phyloP scores from a whole-genome alignment of 2,113 vertebrate species.

The Lamprotornis superbus region DNA sequence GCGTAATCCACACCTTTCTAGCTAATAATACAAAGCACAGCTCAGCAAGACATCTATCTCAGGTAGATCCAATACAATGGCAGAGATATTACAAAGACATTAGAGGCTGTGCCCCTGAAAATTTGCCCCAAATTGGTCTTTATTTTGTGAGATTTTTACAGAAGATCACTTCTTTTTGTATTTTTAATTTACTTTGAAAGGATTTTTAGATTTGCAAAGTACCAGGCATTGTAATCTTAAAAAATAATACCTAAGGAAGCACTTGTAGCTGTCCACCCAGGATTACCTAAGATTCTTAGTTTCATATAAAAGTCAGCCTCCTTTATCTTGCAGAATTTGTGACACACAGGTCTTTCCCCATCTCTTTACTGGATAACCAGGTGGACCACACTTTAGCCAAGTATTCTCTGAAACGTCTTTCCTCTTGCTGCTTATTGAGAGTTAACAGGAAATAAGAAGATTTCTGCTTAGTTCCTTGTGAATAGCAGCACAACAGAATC shows the following conservation, averaged over 20 bases:
- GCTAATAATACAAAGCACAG: background rate
- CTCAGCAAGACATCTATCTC: background rate
- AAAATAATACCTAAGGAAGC: background rate
- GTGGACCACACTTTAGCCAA: background rate
- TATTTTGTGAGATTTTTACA: background rate
- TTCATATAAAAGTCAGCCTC: background rate
- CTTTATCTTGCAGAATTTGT: background rate
- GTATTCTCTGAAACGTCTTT: background rate
- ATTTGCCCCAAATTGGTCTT: background rate
- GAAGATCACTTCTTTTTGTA: background rate
- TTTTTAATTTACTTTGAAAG: background rate
- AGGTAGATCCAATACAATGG: no score
- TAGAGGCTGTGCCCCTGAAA: background rate
- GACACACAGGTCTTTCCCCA: background rate
- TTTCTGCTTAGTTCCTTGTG: background rate
- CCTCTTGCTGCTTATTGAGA: background rate
- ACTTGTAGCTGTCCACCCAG: background rate
- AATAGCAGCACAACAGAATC: background rate
- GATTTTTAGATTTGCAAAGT: background rate
- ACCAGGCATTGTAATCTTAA: background rate
- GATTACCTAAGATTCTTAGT: background rate
- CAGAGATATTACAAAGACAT: background rate
- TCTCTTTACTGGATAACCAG: background rate
- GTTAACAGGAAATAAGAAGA: background rate
- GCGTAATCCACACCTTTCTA: background rate